Conservation (phyloP, 2,888 invertebrate genomes). For the Macaria liturata region DNA sequence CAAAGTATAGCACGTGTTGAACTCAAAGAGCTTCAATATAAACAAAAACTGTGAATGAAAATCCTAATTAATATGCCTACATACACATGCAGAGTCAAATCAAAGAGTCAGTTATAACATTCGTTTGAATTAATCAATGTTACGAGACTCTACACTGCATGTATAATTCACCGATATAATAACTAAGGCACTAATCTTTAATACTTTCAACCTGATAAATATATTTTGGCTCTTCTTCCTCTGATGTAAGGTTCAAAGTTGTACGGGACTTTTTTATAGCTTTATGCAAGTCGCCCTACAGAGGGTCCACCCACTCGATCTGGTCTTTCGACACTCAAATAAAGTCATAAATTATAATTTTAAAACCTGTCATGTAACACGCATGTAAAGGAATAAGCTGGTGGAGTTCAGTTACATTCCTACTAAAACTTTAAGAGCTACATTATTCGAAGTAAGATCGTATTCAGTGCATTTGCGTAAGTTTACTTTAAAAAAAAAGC, state of each 20-base stretch:
- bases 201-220: not conserved
- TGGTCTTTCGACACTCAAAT: conserved; percentile 76
- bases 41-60: too few relatives aligned
- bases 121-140: conserved; percentile 11
- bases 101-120: conserved; percentile 4
- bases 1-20: too few relatives aligned
- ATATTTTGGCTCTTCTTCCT: conserved; percentile 1
- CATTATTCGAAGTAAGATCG: not conserved
- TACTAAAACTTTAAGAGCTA: not conserved
- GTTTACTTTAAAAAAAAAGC: too few relatives aligned
- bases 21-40: too few relatives aligned
- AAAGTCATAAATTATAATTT: conserved; percentile 78
- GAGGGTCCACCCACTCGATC: conserved; percentile 67
- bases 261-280: conserved; percentile 17
- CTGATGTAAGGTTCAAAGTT: conserved; percentile 14
- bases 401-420: conserved; percentile 4
- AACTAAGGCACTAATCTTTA: conserved; percentile 13
- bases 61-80: too few relatives aligned
- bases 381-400: conserved; percentile 31
- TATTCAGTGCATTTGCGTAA: too few relatives aligned
- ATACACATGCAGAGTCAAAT: not conserved
- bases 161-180: conserved; percentile 13
- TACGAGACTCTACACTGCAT: conserved; percentile 12
- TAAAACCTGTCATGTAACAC: conserved; percentile 63
- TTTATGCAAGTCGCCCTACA: conserved; percentile 37